Conservation (phyloP, 1,140 invertebrate genomes). For the Cotesia vestalis region DNA sequence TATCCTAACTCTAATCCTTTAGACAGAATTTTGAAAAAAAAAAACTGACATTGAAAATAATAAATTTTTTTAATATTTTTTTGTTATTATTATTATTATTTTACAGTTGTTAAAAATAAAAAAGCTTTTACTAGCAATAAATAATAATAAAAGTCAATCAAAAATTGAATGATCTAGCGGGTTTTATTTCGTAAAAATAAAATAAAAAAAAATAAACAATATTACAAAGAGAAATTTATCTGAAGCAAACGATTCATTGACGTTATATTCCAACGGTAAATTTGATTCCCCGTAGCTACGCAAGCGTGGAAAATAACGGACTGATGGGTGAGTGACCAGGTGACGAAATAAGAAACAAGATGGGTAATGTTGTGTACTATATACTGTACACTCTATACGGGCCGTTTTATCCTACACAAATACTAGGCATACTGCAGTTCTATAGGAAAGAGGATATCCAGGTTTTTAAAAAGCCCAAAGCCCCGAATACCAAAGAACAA, state of each 20-base stretch:
- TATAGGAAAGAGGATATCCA: neutral
- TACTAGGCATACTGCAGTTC: too few relatives aligned
- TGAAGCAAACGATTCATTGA: constrained; percentile 11
- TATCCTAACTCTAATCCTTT: too few relatives aligned
- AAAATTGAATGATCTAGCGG: too few relatives aligned
- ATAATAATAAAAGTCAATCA: too few relatives aligned
- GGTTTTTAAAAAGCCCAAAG: neutral
- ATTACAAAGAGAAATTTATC: neutral
- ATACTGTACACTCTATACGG: neutral
- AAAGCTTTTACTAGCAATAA: too few relatives aligned
- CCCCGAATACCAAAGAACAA: neutral
- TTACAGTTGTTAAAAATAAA: too few relatives aligned
- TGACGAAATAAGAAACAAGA: constrained; percentile 34
- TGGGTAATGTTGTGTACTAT: neutral
- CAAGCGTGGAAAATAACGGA: constrained; percentile 35
- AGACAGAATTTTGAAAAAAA: too few relatives aligned
- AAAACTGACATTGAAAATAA: too few relatives aligned
- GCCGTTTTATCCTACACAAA: neutral
- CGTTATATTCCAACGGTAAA: constrained; percentile 23
- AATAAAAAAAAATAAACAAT: neutral
- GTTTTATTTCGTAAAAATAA: too few relatives aligned
- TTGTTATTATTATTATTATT: too few relatives aligned
- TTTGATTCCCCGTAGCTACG: constrained; percentile 11
- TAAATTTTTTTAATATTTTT: too few relatives aligned
- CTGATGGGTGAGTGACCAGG: constrained; percentile 33